Percentiles rank a stretch among this genome's conserved stretches.
Conservation (phyloP, 2,113 vertebrate genomes). For the Paedocypris sp. region DNA sequence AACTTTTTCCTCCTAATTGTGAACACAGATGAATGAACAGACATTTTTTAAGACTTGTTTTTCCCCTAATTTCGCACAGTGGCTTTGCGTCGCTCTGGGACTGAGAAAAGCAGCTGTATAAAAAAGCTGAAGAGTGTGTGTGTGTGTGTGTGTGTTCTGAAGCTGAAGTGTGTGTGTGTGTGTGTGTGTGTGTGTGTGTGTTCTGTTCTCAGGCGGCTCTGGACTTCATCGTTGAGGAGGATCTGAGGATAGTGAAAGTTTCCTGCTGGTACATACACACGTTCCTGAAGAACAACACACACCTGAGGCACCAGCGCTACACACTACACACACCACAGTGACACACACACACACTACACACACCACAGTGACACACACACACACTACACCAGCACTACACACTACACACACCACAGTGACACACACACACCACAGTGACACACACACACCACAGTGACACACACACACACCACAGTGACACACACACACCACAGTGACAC, state of each 20-base stretch:
- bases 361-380: too few species aligned
- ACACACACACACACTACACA: too few species aligned
- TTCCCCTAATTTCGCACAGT: too few species aligned
- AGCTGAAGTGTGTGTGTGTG: too few species aligned
- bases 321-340: conserved; percentile 18
- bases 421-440: neutral
- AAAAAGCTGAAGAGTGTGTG: too few species aligned
- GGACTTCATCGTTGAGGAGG: conserved; percentile 57
- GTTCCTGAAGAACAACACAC: conserved; percentile 47
- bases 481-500: neutral
- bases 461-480: neutral
- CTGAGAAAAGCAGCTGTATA: too few species aligned
- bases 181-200: too few species aligned
- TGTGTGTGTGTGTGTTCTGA: too few species aligned
- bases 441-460: neutral
- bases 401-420: neutral
- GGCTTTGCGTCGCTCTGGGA: too few species aligned
- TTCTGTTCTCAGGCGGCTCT: conserved; percentile 39
- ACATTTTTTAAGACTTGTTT: too few species aligned
- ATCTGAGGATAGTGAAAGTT: conserved; percentile 48
- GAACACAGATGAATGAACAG: too few species aligned
- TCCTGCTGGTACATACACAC: conserved; percentile 61
- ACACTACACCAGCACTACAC: conserved; percentile 36
- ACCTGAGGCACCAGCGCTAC: conserved; percentile 31
- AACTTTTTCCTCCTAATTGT: neutral